Base-by-base conservation (phyloP, 1,140 invertebrate genomes). In the Drosophila navojoa region DNA sequence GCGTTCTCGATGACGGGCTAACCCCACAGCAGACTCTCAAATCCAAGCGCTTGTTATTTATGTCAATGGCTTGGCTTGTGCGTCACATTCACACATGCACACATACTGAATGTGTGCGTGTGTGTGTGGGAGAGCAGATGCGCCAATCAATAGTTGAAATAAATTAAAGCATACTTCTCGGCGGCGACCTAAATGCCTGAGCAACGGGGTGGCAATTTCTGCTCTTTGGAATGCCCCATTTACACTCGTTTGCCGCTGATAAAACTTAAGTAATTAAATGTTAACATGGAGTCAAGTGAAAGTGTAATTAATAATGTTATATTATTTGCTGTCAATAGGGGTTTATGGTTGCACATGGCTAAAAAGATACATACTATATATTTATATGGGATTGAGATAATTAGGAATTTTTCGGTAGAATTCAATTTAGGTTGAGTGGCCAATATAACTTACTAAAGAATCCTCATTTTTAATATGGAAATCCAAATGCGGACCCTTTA, bases 141-240 rank as follows among this genome's bases (percentile, higher is more conserved):
- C 59, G 47, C 50, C 71, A 60, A 60, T 76, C 79, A 71, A 77
- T 77, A 71, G 44, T 62, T 62, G 15, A 69, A 66, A 70, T 79
- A 79, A 77, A 71, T 77, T 82, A 77, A 73, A 69, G 84, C 79
- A 86, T 86, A 86, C 82, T 86, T 72, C 76, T 64, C 29, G 82
- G 82, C 84, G 79, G 69, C 77, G 76, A 71, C 82, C 82, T 76
- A 82, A 87, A 86, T 76, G 60, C 44, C 15, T 11, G 5, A 42
- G 5, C 29, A 60, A 53, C 73, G 74, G 74, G 77, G 74, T 86
- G 81, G 73, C 77, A 67, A 77, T 80, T 64, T 67, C 32, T 16
- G 38, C 29, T 35, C 44, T 16, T 25, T 25, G 47, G n/a, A 15
- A 67, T 40, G 62, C 42, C 55, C 54, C 40, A 60, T 71, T 66